Evolutionary conservation across 2,113 vertebrate species (phyloP).

Genomic region (Solea senegalensis): DNA sequence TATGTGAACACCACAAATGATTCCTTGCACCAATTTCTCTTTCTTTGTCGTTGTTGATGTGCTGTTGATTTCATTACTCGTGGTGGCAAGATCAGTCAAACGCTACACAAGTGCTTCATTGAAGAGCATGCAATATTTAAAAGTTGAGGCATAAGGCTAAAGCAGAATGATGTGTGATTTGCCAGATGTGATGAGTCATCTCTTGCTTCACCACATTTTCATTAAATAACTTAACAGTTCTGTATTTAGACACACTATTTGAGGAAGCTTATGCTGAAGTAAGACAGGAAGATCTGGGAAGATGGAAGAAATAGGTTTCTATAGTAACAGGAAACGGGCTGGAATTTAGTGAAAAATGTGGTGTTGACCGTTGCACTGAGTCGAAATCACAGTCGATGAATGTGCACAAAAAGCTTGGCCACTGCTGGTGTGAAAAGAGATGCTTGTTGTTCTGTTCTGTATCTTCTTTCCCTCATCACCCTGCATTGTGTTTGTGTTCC

Average conservation of each 20-base stretch:
- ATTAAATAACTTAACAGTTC: constrained; percentile 45
- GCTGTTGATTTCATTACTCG: constrained; percentile 32
- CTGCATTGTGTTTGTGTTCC: not conserved
- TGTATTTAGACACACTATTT: constrained; percentile 28
- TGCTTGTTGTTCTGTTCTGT: not conserved
- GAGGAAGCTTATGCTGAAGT: constrained; percentile 34
- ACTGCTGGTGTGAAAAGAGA: not conserved
- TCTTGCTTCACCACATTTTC: constrained; percentile 21
- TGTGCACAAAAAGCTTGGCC: constrained; percentile 16
- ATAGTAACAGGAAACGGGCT: constrained; percentile 68
- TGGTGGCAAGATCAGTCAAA: constrained; percentile 40
- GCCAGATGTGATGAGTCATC: constrained; percentile 24
- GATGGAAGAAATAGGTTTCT: constrained; percentile 56
- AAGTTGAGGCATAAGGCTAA: constrained; percentile 17
- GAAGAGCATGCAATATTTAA: constrained; percentile 34
- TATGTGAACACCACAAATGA: constrained; percentile 25
- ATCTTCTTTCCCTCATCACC: not conserved
- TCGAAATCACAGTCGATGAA: constrained; percentile 43
- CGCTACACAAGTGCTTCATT: not conserved
- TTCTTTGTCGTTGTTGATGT: constrained; percentile 19
- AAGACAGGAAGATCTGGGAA: constrained; percentile 46
- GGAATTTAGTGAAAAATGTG: constrained; percentile 56
- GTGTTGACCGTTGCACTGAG: constrained; percentile 37
- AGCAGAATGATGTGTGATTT: constrained; percentile 25
- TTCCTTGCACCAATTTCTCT: constrained; percentile 35